These are phyloP conservation scores for Geopemphigus sp. DNA, from an alignment of 1,140 invertebrate species.

Conservation along the genomic window DNA sequence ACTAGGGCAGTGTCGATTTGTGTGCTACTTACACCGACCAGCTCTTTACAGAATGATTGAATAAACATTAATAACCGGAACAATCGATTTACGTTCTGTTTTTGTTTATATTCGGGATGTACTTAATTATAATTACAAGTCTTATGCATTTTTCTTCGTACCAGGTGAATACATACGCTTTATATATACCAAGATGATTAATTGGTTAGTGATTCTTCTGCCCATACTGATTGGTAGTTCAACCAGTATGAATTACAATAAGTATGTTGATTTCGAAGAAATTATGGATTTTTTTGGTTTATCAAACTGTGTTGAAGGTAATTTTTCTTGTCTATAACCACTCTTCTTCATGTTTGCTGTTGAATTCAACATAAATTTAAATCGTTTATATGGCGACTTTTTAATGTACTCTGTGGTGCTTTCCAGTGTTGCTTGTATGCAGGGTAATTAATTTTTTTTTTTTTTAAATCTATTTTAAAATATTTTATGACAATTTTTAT, in stretches of 20 bases:
- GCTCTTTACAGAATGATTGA: neutral
- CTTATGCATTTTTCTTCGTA: conserved; percentile 32
- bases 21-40: conserved; percentile 24
- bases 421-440: neutral
- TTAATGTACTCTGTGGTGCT: neutral
- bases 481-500: no score
- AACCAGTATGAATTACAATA: conserved; percentile 44
- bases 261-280: conserved; percentile 39
- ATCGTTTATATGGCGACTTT: no score
- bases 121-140: neutral
- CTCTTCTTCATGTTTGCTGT: neutral
- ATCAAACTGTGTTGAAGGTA: conserved; percentile 50
- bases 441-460: no score
- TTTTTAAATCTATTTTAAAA: no score
- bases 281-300: conserved; percentile 50
- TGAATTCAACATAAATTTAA: neutral
- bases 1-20: conserved; percentile 18
- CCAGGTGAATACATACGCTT: neutral
- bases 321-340: neutral
- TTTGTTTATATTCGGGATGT: no score
- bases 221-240: neutral
- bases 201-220: conserved; percentile 16
- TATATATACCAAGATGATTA: neutral
- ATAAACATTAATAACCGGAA: neutral
- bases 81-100: neutral